Base-by-base conservation (phyloP, 2,113 vertebrate genomes). In the Cynopterus brachyotis region DNA sequence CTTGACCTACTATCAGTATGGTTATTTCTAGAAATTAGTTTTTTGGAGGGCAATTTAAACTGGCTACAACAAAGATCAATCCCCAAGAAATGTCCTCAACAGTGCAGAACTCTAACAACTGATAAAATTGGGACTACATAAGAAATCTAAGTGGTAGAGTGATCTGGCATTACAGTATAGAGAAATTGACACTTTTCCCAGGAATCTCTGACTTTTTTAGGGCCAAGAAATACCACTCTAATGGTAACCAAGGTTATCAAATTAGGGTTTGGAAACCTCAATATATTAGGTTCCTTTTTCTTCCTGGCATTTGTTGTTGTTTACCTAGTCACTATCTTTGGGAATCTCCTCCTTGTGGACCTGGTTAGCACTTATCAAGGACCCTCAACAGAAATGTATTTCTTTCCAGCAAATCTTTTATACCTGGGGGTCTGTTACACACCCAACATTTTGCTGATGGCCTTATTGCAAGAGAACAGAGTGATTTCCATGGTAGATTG, bases 191-290 rank as follows among this genome's bases (percentile, higher is more conserved):
- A 85, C 13, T 62, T 85, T 85, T 20, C 37, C 47, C 15, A 12
- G 64, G 62, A 96, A 87, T 1, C 76, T 95, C 22, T 92, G 75
- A 45, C 42, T 87, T 89, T n/a, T 81, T 7, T 69, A 42, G 28
- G 35, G 5, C 76, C 67, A 94, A 72, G 24, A 96, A 97, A 94
- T 80, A 60, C 24, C n/a, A 94, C 60, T 60, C 67, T 85, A n/a
- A 55, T 80, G 40, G 40, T 85, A 66, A 92, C 64, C 79, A 70
- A 96, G 13, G 94, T 97, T 47, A 94, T 95, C 32, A 55, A 91
- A 19, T 13, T 94, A 24, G 93, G 85, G 1, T 96, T 97, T 96
- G 37, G 60, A 95, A 66, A 94, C 30, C 57, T 94, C 59, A 93
- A 91, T 55, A 24, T 81, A 60, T n/a, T 93, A 45, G 75, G 40